These are phyloP conservation scores for Anguilla japonica DNA, from an alignment of 2,113 vertebrate species.

Conservation along the genomic window DNA sequence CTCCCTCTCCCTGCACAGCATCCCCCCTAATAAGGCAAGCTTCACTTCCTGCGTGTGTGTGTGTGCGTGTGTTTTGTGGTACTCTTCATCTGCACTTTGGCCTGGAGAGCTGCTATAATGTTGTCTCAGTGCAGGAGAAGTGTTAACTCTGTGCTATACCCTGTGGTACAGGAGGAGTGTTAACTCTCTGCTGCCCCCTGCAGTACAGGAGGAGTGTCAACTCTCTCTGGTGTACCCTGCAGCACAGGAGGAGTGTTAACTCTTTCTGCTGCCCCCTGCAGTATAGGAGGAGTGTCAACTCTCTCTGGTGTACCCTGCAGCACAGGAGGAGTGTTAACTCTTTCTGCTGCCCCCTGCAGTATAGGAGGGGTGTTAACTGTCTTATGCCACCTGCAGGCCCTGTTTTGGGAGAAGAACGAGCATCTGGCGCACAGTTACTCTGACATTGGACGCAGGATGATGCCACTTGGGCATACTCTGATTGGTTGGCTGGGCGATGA, in stretches of 20 bases:
- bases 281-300: too few relatives aligned
- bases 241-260: background rate
- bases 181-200: background rate
- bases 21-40: conserved; percentile 72
- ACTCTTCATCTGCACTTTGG: too few relatives aligned
- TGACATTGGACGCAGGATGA: conserved; percentile 52
- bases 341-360: too few relatives aligned
- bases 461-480: conserved; percentile 55
- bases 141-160: too few relatives aligned
- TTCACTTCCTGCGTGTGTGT: background rate
- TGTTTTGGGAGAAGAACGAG: conserved; percentile 78
- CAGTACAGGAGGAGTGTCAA: background rate
- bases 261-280: background rate
- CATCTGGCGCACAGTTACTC: conserved; percentile 60
- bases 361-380: too few relatives aligned
- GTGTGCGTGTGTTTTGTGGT: background rate
- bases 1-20: conserved; percentile 59
- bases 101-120: too few relatives aligned
- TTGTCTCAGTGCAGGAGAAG: too few relatives aligned
- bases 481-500: conserved; percentile 61
- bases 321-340: too few relatives aligned
- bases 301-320: conserved; percentile 38
- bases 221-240: background rate
- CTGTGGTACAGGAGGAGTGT: too few relatives aligned
- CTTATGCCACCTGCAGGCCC: conserved; percentile 50